These are phyloP conservation scores for Uria aalge DNA, from an alignment of 2,113 vertebrate genomes.

Conservation along the genomic window DNA sequence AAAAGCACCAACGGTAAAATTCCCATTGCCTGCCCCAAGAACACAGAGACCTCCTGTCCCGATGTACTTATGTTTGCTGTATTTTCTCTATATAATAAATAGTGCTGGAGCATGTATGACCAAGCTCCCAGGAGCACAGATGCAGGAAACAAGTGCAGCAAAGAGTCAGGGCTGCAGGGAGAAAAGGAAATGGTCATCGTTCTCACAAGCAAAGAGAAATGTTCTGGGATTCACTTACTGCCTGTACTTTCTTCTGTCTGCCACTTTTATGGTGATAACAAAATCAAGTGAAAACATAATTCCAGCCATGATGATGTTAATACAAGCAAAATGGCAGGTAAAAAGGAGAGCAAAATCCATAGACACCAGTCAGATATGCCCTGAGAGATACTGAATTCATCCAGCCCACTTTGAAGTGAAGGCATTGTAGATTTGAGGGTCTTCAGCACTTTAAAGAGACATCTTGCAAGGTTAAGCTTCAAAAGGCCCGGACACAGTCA, in stretches of 20 bases:
- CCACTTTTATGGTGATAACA: neutral
- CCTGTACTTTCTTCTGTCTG: neutral
- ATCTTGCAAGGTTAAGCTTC: neutral
- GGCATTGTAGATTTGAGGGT: neutral
- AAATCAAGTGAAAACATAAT: neutral
- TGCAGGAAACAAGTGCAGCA: neutral
- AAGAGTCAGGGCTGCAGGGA: neutral
- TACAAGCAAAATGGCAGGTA: neutral
- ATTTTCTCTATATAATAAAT: neutral
- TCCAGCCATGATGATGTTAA: neutral
- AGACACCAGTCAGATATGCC: neutral
- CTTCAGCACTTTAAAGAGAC: neutral
- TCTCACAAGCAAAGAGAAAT: neutral
- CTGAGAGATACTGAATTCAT: neutral
- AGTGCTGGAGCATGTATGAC: neutral
- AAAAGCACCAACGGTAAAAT: neutral
- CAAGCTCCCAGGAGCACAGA: neutral
- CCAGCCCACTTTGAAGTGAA: neutral
- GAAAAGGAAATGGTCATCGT: neutral
- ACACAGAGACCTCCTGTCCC: neutral
- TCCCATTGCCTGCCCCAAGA: neutral
- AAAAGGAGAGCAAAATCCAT: neutral
- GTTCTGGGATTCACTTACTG: neutral
- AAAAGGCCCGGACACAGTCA: accelerated
- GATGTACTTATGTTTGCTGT: neutral